A percentile compares a stretch with the other conserved stretches of the same genome.
phyloP scores from a whole-genome alignment of 2,888 invertebrate genomes.

The Leptopilina syphax region DNA sequence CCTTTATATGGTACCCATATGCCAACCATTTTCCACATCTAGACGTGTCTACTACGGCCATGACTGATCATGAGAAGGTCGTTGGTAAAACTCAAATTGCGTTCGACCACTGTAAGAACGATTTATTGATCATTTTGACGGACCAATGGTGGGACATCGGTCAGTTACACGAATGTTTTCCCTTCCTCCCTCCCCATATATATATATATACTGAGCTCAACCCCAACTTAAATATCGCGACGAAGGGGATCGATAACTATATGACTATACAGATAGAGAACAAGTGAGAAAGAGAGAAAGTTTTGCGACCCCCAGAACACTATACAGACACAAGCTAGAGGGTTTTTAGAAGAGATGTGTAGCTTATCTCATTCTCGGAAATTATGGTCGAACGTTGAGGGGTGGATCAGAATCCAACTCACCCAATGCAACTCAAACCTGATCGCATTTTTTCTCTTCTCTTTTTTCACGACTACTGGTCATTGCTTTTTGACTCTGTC shows the following conservation, averaged over 20 bases:
- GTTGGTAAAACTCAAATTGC: background rate
- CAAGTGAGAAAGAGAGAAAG: constrained; percentile 42
- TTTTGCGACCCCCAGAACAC: constrained; percentile 51
- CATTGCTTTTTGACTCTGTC: constrained; percentile 60
- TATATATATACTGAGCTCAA: constrained; percentile 49
- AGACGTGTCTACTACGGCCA: background rate
- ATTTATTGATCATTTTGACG: constrained; percentile 73
- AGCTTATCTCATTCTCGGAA: constrained; percentile 74
- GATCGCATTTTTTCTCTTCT: background rate
- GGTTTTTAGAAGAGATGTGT: constrained; percentile 61
- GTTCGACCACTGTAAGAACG: constrained; percentile 65
- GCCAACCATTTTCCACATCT: background rate
- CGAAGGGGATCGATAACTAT: constrained; percentile 58
- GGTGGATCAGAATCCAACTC: constrained; percentile 56
- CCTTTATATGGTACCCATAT: no score
- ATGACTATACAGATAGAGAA: background rate
- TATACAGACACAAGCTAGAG: constrained; percentile 45
- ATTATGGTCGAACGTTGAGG: constrained; percentile 72
- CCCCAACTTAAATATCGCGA: constrained; percentile 56
- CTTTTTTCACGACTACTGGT: constrained; percentile 51
- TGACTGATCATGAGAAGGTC: constrained; percentile 6
- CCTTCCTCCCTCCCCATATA: background rate
- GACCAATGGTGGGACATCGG: constrained; percentile 73
- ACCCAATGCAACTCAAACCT: constrained; percentile 49
- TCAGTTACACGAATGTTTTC: constrained; percentile 69